These are phyloP conservation scores for Pecten maximus DNA, from an alignment of 2,888 invertebrate species.

Conservation along the genomic window DNA sequence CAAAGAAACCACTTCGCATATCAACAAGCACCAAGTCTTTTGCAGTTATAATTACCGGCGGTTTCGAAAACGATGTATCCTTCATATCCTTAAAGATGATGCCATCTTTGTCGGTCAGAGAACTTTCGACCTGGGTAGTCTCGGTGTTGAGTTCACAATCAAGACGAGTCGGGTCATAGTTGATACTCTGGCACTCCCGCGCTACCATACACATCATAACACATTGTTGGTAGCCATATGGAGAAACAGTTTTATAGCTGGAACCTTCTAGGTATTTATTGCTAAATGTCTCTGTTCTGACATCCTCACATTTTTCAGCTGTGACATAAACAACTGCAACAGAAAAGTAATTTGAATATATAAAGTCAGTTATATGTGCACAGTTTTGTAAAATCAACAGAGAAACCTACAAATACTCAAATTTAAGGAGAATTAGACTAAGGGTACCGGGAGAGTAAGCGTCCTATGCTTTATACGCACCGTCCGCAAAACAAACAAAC, in stretches of 20 bases:
- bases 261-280: background rate
- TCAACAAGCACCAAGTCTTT: too few relatives aligned
- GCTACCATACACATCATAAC: background rate
- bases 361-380: too few relatives aligned
- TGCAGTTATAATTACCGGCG: background rate
- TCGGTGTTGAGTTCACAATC: background rate
- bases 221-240: background rate
- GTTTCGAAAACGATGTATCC: background rate
- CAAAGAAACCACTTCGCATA: too few relatives aligned
- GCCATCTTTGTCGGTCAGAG: background rate
- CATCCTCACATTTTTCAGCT: background rate
- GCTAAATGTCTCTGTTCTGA: background rate
- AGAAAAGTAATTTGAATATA: too few relatives aligned
- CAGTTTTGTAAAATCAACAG: too few relatives aligned
- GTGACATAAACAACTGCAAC: background rate
- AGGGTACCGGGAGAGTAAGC: too few relatives aligned
- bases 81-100: background rate
- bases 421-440: too few relatives aligned
- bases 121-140: background rate
- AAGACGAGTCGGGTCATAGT: background rate
- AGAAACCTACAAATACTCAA: too few relatives aligned
- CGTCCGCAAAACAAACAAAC: too few relatives aligned
- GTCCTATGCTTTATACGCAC: too few relatives aligned
- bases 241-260: background rate
- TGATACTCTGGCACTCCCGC: background rate